Conservation (phyloP, 2,113 vertebrate genomes). For the Origma solitaria region DNA sequence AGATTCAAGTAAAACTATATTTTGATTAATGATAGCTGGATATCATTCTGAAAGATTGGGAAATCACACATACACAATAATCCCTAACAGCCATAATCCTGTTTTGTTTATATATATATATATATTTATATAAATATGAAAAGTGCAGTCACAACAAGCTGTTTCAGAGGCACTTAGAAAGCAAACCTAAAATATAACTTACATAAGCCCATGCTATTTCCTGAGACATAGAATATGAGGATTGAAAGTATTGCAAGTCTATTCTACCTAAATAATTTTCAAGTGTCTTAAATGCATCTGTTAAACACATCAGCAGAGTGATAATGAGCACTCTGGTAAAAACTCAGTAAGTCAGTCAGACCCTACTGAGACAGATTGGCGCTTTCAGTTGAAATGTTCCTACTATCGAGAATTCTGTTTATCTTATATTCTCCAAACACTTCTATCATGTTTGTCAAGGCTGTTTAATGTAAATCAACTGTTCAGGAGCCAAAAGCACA, state of each 20-base stretch:
- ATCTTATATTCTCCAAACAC: not conserved
- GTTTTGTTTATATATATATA: not conserved
- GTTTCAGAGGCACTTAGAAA: not conserved
- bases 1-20: not conserved
- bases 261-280: not conserved
- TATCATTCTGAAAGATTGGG: not conserved
- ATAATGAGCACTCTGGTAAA: not conserved
- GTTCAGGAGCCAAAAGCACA: not conserved
- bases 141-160: not conserved
- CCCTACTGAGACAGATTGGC: not conserved
- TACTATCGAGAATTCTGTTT: not conserved
- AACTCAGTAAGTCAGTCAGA: not conserved
- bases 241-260: not conserved
- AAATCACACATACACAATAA: not conserved
- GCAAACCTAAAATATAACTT: not conserved
- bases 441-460: not conserved
- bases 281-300: not conserved
- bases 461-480: constrained; percentile 1
- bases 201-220: not conserved
- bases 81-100: not conserved
- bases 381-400: not conserved
- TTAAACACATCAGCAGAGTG: not conserved
- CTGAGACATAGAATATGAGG: not conserved
- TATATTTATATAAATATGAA: not conserved
- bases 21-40: not conserved